phyloP scores from a whole-genome alignment of 2,797 vertebrate genomes.

The Columba guinea region DNA sequence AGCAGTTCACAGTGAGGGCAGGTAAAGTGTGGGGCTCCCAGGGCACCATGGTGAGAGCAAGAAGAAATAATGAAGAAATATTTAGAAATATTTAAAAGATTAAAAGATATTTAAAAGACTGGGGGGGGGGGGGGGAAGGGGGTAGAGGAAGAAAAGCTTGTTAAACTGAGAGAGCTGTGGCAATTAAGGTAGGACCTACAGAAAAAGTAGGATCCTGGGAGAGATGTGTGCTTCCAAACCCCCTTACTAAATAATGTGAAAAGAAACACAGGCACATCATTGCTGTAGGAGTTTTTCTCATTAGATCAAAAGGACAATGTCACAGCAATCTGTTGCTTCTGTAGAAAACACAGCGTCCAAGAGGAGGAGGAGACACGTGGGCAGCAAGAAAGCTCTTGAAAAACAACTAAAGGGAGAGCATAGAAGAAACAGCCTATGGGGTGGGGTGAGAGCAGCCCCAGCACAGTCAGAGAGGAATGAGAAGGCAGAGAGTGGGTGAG shows the following conservation, averaged over 20 bases:
- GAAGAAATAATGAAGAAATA: not conserved
- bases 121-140: no score
- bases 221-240: not conserved
- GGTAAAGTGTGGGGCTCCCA: not conserved
- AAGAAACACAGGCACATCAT: slow-evolving; percentile 38
- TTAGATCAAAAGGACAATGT: slow-evolving; percentile 63
- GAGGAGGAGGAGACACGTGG: slow-evolving; percentile 49
- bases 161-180: not conserved
- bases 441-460: slow-evolving; percentile 52
- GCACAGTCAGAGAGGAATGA: slow-evolving; percentile 48
- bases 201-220: not conserved
- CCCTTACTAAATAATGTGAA: not conserved
- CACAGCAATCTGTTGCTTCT: slow-evolving; percentile 49
- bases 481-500: slow-evolving; percentile 59
- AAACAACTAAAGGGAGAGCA: slow-evolving; percentile 56
- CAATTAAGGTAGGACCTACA: not conserved
- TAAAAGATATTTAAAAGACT: no score
- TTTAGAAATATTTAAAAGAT: no score
- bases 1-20: not conserved
- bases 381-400: slow-evolving; percentile 28
- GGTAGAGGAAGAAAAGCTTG: not conserved
- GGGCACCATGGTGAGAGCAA: not conserved
- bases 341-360: slow-evolving; percentile 31
- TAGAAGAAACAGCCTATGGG: slow-evolving; percentile 37
- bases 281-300: slow-evolving; percentile 58